These are phyloP conservation scores for Gymnorhina tibicen DNA, from an alignment of 2,113 vertebrate genomes.

Conservation along the genomic window DNA sequence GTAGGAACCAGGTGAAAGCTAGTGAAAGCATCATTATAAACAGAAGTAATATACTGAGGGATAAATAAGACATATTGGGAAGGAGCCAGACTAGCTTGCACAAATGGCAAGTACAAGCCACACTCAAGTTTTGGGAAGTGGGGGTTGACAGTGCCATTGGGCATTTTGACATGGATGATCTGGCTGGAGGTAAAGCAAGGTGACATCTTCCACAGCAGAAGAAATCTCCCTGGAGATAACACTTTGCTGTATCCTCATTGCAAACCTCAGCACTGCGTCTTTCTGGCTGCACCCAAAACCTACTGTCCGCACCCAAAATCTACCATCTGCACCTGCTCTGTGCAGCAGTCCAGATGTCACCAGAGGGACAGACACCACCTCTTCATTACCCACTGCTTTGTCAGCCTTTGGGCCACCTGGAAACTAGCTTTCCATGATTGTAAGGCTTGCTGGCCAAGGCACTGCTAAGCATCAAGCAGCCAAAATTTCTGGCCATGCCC, in stretches of 20 bases:
- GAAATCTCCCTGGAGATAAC: background rate
- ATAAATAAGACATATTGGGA: background rate
- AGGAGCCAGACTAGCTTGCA: background rate
- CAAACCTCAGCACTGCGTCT: fast-evolving
- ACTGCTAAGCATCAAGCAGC: background rate
- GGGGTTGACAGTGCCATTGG: background rate
- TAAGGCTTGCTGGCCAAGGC: background rate
- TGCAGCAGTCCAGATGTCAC: background rate
- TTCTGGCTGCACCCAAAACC: background rate
- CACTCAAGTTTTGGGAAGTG: background rate
- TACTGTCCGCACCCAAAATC: background rate
- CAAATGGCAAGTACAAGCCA: background rate
- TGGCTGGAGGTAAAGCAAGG: background rate
- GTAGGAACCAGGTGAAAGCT: background rate
- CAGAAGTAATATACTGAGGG: background rate
- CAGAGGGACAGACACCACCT: background rate
- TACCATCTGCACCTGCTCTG: background rate
- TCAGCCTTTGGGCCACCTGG: background rate
- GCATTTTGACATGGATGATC: background rate
- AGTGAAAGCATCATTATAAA: background rate
- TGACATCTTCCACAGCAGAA: background rate
- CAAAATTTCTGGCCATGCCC: background rate
- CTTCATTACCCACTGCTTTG: background rate
- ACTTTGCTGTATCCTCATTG: background rate
- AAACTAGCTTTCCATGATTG: background rate